phyloP scores from a whole-genome alignment of 2,888 invertebrate genomes.

The Taphrorychus bicolor region DNA sequence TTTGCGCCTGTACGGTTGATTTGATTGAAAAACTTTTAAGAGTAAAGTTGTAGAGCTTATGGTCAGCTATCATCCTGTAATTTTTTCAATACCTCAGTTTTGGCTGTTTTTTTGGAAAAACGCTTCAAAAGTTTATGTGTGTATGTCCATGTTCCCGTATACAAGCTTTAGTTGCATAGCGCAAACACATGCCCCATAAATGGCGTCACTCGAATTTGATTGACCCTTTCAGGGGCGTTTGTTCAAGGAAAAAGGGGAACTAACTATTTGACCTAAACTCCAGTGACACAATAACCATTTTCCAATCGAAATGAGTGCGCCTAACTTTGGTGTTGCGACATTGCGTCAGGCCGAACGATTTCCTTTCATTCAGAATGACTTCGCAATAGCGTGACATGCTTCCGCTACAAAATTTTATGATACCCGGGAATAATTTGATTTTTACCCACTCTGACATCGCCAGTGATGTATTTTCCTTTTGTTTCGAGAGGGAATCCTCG shows the following conservation, averaged over 20 bases:
- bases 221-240: not conserved
- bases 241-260: not conserved
- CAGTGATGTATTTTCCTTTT: not conserved
- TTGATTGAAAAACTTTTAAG: too few species aligned
- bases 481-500: too few species aligned
- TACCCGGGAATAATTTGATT: conserved; percentile 12
- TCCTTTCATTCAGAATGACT: conserved; percentile 14
- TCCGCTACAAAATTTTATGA: conserved; percentile 24
- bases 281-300: conserved; percentile 16
- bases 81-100: too few species aligned
- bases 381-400: conserved; percentile 19
- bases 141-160: too few species aligned
- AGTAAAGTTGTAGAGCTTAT: too few species aligned
- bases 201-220: not conserved
- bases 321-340: conserved; percentile 10
- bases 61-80: too few species aligned
- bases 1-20: too few species aligned
- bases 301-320: conserved; percentile 13
- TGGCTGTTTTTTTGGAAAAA: too few species aligned
- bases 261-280: conserved; percentile 9
- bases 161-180: too few species aligned
- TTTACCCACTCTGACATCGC: not conserved
- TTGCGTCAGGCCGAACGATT: conserved; percentile 20
- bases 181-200: too few species aligned
- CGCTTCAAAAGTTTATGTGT: too few species aligned